phyloP scores from a whole-genome alignment of 2,888 invertebrate species.

The Chymomyza caudatula region DNA sequence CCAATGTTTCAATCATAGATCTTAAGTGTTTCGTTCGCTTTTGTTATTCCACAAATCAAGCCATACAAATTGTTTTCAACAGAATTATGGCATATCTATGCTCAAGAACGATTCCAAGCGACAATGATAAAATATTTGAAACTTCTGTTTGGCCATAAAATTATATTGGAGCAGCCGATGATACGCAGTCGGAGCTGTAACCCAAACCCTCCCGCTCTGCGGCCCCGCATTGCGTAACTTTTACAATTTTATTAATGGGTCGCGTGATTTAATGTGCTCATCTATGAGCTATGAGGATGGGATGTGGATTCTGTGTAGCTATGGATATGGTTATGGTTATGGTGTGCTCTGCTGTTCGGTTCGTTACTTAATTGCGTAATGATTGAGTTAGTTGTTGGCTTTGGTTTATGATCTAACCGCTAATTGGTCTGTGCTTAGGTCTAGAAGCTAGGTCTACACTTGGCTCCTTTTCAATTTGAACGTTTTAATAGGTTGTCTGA shows the following conservation, averaged over 20 bases:
- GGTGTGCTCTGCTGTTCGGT: slow-evolving; percentile 14
- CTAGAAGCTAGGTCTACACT: background rate
- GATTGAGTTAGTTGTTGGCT: slow-evolving; percentile 60
- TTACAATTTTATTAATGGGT: slow-evolving; percentile 67
- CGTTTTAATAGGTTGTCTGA: background rate
- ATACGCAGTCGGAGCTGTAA: background rate
- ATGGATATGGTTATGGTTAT: background rate
- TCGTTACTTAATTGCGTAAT: slow-evolving; percentile 58
- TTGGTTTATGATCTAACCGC: slow-evolving; percentile 57
- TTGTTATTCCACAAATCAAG: slow-evolving; percentile 50
- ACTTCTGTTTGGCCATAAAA: slow-evolving; percentile 59
- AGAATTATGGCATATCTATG: slow-evolving; percentile 62
- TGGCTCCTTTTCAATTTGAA: slow-evolving; percentile 32
- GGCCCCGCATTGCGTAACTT: slow-evolving; percentile 31
- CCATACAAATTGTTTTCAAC: slow-evolving; percentile 66
- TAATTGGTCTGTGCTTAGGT: slow-evolving; percentile 44
- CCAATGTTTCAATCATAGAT: slow-evolving; percentile 6
- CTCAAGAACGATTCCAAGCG: slow-evolving; percentile 39
- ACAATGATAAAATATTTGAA: slow-evolving; percentile 66
- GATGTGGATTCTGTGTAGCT: background rate
- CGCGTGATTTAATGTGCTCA: slow-evolving; percentile 63
- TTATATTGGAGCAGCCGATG: slow-evolving; percentile 21
- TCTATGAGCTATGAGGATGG: slow-evolving; percentile 3
- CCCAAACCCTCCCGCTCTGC: background rate
- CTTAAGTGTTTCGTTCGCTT: background rate